Evolutionary conservation across 1,140 invertebrate species (phyloP), one percentile per base, ranked within the genome.

Genomic region (Hesperophylax magnus): DNA sequence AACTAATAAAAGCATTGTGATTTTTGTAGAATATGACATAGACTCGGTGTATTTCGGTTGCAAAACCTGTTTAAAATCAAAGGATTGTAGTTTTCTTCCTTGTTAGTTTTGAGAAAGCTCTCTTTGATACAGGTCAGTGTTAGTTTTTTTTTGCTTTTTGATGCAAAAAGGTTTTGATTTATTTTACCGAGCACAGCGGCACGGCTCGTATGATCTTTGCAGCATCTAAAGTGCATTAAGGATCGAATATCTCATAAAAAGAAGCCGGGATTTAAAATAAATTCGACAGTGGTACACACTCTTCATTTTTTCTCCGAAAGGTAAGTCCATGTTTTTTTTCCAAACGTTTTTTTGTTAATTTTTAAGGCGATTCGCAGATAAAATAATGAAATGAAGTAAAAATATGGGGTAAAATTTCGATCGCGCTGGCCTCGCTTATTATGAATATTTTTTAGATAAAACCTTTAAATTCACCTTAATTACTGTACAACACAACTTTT

Each of bases 151-250:
- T 61, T 61, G 18, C 18, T 24, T 61, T 61, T 61, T 20, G 58
- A 61, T 61, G 58, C 58, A 61, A 61, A 61, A 61, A 61, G 58
- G 18, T 61, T 61, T 61, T 61, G 58, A 61, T 61, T 22, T 24
- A 47, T 47, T 47, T 47, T 47, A 14, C 58, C 18, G 17, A 61
- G 18, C 24, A 61, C 58, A 14, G 58, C 58, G 9, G 58, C 58
- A 24, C 18, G 2, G 58, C 18, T 61, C 20, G 18, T 24, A 22
- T 14, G 58, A 61, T 61, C 58, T 61, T 61, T 61, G 11, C 24
- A 61, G 58, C 58, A 61, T 61, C 18, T 20, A 61, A 61, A 61
- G 58, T 61, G 58, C 58, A 61, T 61, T 61, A 61, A 61, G 24
- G 18, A 61, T 61, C 18, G 58, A 61, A 24, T 61, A 61, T 61